Conservation (phyloP, 2,113 vertebrate species). For the Pollachius pollachius region DNA sequence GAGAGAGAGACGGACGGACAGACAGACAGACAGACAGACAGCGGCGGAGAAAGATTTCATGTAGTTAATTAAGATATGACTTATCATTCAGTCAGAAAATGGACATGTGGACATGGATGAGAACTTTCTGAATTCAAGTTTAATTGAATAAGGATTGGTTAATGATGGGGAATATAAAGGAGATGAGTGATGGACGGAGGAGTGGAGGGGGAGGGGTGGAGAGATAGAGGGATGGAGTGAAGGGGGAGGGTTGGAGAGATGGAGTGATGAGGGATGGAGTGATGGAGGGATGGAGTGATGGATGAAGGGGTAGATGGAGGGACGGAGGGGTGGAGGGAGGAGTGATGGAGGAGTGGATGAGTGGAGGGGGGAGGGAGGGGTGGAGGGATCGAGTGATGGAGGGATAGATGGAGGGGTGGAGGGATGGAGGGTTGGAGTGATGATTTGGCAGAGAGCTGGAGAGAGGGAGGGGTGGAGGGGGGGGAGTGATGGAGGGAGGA, state of each 20-base stretch:
- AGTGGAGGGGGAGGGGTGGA: constrained; percentile 11
- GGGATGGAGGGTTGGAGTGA: background rate
- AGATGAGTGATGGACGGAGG: constrained; percentile 1
- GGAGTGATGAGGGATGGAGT: constrained; percentile 11
- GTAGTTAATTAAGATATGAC: background rate
- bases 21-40: background rate
- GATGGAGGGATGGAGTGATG: no score
- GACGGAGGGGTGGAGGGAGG: constrained; percentile 41
- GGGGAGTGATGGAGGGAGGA: background rate
- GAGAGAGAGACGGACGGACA: no score
- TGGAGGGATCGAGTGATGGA: background rate
- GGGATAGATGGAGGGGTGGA: no score
- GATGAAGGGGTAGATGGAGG: constrained; percentile 18
- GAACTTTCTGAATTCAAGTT: no score
- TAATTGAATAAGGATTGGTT: no score
- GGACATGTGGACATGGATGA: no score
- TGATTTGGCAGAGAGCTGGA: background rate
- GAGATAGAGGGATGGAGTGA: constrained; percentile 19
- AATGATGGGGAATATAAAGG: background rate
- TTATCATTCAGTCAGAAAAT: background rate
- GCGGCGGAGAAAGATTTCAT: background rate
- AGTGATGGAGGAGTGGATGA: no score
- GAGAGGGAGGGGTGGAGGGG: background rate
- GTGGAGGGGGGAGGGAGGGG: no score
- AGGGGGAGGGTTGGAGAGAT: constrained; percentile 40